Conservation (phyloP, 2,113 vertebrate genomes). For the Halcyon senegalensis region DNA sequence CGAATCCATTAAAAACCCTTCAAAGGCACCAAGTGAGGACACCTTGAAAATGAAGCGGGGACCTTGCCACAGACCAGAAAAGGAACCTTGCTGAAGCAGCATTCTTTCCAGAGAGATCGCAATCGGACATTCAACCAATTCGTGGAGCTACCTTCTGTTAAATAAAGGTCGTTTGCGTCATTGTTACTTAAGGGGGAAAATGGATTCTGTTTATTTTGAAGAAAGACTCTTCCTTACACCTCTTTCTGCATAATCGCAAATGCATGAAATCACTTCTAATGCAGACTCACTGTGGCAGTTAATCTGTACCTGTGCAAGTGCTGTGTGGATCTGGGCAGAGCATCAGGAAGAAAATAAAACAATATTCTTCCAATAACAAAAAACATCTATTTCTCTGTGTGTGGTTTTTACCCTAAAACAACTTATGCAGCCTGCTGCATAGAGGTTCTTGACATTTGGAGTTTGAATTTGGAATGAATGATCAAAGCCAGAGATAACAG, state of each 20-base stretch:
- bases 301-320: slow-evolving; percentile 43
- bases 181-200: slow-evolving; percentile 60
- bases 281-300: background rate
- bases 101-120: slow-evolving; percentile 89
- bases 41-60: slow-evolving; percentile 99
- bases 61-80: slow-evolving; percentile 94
- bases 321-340: background rate
- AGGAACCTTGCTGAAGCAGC: slow-evolving; percentile 98
- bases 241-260: slow-evolving; percentile 29
- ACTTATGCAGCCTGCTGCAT: background rate
- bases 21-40: slow-evolving; percentile 95
- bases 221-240: slow-evolving; percentile 22
- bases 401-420: background rate
- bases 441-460: background rate
- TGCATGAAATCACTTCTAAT: background rate
- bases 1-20: slow-evolving; percentile 97
- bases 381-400: background rate
- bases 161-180: slow-evolving; percentile 93
- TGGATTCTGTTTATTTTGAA: slow-evolving; percentile 57
- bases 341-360: background rate
- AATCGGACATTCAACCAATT: slow-evolving; percentile 91
- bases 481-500: background rate
- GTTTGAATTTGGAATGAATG: background rate
- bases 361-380: background rate
- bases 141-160: slow-evolving; percentile 86